Conservation (phyloP, 2,797 vertebrate species). For the Trichosurus vulpecula region DNA sequence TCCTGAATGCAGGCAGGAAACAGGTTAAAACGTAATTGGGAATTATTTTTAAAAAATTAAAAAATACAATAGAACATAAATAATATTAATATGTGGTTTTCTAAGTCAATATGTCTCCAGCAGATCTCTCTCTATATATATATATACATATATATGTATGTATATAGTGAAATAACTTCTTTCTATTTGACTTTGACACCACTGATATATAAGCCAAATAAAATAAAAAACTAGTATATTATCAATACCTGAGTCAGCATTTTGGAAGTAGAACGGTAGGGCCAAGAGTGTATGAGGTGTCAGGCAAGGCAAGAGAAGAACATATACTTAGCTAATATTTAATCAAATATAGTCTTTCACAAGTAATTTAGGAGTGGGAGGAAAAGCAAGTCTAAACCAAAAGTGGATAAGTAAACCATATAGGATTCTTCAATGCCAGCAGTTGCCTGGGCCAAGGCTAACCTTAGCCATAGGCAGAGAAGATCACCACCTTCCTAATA, state of each 20-base stretch:
- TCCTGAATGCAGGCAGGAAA: neutral
- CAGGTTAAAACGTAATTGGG: neutral
- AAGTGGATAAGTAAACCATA: neutral
- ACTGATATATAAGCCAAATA: neutral
- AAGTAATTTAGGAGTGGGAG: neutral
- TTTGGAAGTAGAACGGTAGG: neutral
- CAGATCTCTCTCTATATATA: no score
- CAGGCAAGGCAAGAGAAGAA: neutral
- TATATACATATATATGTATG: no score
- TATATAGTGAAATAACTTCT: neutral
- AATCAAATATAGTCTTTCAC: neutral
- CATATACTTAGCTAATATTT: neutral
- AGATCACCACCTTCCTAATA: neutral
- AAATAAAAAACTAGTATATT: neutral
- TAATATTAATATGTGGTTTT: neutral
- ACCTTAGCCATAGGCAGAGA: neutral
- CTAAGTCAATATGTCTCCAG: neutral
- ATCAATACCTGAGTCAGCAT: neutral
- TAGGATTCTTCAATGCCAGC: neutral
- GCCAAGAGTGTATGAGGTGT: neutral
- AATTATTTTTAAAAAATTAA: neutral
- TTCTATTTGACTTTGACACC: neutral
- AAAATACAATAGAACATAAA: neutral
- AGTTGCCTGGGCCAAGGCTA: neutral
- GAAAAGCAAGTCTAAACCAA: neutral